Base-by-base conservation (phyloP, 2,888 invertebrate genomes). In the Drosophila paranaensis region DNA sequence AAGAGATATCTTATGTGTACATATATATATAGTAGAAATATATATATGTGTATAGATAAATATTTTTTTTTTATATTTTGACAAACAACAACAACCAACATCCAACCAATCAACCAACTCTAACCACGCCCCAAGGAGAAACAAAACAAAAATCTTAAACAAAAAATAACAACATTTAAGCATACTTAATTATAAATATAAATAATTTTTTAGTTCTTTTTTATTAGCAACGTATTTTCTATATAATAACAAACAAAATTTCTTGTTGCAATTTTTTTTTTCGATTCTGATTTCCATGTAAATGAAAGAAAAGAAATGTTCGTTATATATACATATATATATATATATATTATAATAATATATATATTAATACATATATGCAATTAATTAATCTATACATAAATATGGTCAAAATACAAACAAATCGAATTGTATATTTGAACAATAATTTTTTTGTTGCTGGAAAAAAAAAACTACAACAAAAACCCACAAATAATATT, bases 391-490 rank as follows among this genome's bases (percentile, higher is more conserved):
- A 39, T 33, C 27, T 60, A 60, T 68, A 58, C 35, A 62, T 51
- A 37, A 58, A 42, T 60, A 43, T 45, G 46, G 27, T 35, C 51
- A 46, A 62, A 70, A 43, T 37, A 51, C 61, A 61, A 60, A 56
- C 48, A 67, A 62, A 65, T 79, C 73, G 68, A 79, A 85, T 74
- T 81, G 73, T 82, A 80, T 9, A 71, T 74, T 79, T 72, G 55
- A 50, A 42, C 42, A 39, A 70, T 68, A 2, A 61, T 61, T 67
- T 60, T 66, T 74, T 74, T 20, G 20, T 67, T 55, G 54, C 56
- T 66, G 63, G 53, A 51, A 63, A 37, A 45, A 14, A 60, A 60
- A 71, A 69, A 54, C 27, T 3, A n/a, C 48, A 14, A 58, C 8
- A 63, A 66, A 66, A 50, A 37, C 50, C 33, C 33, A 43, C 48